Evolutionary conservation across 2,113 vertebrate species (phyloP), one percentile per base, ranked within the genome.

Genomic region (Dipodomys spectabilis): DNA sequence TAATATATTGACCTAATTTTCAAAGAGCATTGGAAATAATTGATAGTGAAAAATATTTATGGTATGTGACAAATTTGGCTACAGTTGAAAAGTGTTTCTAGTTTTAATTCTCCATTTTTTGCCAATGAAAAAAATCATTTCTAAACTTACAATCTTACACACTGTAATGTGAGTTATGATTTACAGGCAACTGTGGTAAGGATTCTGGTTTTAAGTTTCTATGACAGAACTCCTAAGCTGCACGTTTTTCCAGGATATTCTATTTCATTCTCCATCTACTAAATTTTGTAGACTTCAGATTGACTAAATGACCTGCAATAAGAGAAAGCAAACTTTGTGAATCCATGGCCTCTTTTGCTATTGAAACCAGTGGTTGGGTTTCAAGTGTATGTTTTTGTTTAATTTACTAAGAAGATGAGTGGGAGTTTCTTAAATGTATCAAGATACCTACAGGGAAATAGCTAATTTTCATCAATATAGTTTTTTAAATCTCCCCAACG

Each of bases 381-480:
- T 62, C 93, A 85, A 80, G 60, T 77, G 28, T 22, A 0, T 68
- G 6, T 88, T 88, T 95, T 93, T 78, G 25, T 84, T 92, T 90
- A 86, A 96, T 94, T 90, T 89, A 80, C 67, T 74, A 69, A 88
- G 81, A 89, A 93, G 84, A 57, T 68, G 25, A 75, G 88, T 83
- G 64, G 23, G 23, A 85, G 75, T 82, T 95, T 67, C n/a, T 86
- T 71, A 93, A 82, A 90, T 53, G 86, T 74, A 67, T 90, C 95
- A 95, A 92, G 53, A 83, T 16, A 22, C 82, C 94, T 94, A 20
- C 25, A 78, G 87, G 82, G 93, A 94, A 94, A 92, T 86, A 93
- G n/a, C 45, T 89, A 95, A 94, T 97, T 93, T 88, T 68, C 39
- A 64, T 95, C 90, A 93, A 92, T 94, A 92, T 88, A 92, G 67